These are phyloP conservation scores for Pithys albifrons DNA, from an alignment of 2,113 vertebrate genomes.

Conservation along the genomic window DNA sequence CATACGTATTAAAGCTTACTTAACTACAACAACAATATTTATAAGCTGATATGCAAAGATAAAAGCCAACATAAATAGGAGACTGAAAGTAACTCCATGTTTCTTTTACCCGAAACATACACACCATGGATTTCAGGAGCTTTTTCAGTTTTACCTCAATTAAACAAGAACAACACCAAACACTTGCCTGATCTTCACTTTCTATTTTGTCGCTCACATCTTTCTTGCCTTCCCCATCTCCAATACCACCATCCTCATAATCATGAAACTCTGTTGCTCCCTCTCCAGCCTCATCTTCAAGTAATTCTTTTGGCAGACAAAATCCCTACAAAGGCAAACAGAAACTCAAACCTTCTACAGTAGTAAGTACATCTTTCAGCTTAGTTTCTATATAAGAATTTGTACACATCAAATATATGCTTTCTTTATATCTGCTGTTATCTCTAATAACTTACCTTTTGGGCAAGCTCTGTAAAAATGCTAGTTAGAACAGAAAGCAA, in stretches of 20 bases:
- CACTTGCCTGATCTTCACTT: slow-evolving; percentile 93
- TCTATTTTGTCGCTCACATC: slow-evolving; percentile 97
- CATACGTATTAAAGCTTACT: background rate
- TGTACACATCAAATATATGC: background rate
- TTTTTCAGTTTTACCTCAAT: background rate
- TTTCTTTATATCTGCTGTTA: background rate
- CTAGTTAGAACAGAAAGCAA: slow-evolving; percentile 87
- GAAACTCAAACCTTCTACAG: background rate
- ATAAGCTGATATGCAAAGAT: background rate
- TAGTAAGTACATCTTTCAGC: background rate
- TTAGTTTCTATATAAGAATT: background rate
- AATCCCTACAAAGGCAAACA: slow-evolving; percentile 82
- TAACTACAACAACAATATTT: background rate
- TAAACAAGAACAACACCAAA: background rate
- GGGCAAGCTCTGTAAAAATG: slow-evolving; percentile 90
- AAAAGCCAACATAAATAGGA: background rate
- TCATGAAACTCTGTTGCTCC: slow-evolving; percentile 92
- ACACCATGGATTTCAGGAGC: background rate
- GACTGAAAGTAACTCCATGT: background rate
- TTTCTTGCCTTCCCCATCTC: slow-evolving; percentile 92
- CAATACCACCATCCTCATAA: slow-evolving; percentile 92
- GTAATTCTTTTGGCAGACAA: slow-evolving; percentile 92
- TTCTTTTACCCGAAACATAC: background rate
- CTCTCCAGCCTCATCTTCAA: slow-evolving; percentile 84
- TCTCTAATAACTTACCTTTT: slow-evolving; percentile 80